Base-by-base conservation (phyloP, 2,888 invertebrate genomes). In the Drosophila paramelanica region DNA sequence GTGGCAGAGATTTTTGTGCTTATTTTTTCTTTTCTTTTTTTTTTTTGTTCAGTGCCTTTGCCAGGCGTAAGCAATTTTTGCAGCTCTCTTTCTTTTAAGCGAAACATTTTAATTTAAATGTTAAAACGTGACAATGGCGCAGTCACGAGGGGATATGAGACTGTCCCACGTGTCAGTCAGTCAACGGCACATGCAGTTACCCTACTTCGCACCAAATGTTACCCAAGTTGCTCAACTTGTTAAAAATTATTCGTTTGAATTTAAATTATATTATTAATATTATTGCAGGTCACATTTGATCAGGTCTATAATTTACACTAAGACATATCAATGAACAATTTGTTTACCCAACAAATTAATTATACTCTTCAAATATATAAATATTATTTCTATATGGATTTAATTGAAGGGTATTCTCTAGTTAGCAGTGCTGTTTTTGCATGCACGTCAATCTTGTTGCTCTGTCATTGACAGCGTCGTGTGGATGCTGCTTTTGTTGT, bases 91-190 rank as follows among this genome's bases (percentile, higher is more conserved):
- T 77, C 87, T 65, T 49, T 79, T 88, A 67, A 75, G 82, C 83
- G 86, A 85, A 85, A 89, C 85, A 88, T 85, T 85, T 85, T 89
- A 85, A 85, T 85, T 85, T 89, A 85, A 85, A 85, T 89, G 84
- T 79, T 87, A 89, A 85, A 85, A 81, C 79, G 84, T 87, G 88
- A 85, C 89, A 84, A 85, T 89, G 69, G 74, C 79, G 68, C 61
- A 69, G 51, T 42, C 49, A 53, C 77, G 50, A 52, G 41, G 64
- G 87, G 55, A 76, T 65, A 79, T 66, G 69, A 52, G 73, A 45
- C 67, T 76, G 69, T 65, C 76, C 60, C 83, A 66, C 67, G 58
- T 79, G 72, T 75, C 81, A 84, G 64, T 81, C 88, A 81, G 66
- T 84, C 88, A 74, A 60, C 59, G 69, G 60, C 56, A 69, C n/a